Evolutionary conservation across 2,113 vertebrate genomes (phyloP), one percentile per base, ranked within the genome.

Genomic region (Xiphorhynchus elegans): DNA sequence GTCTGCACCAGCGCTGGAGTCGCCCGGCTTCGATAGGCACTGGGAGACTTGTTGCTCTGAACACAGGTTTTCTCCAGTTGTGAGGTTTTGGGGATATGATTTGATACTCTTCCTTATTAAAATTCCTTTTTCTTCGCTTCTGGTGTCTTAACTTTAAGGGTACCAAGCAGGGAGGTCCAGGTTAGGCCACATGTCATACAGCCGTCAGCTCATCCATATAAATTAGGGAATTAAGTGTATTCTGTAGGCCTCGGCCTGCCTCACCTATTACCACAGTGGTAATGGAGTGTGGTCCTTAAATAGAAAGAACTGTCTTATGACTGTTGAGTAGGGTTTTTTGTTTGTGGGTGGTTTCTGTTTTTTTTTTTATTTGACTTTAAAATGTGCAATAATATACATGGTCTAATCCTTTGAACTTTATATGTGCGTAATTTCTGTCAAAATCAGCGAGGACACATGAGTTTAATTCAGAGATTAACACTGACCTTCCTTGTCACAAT

Each of bases 1-100:
- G 69, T 16, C 73, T 58, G 79, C 91, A 52, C 79, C 16, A 44
- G 80, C 91, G 62, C 83, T 12, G 46, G 83, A 89, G 87, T 74
- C 89, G 75, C 73, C 39, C 33, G 78, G 81, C 72, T 90, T 53
- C 53, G 17, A 17, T 56, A 28, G 52, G 55, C 31, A 3, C 33
- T 1, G 1, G 44, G 53, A 33, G 74, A 97, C 91, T 96, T 96
- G 93, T 92, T 96, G 95, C 93, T 92, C 47, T 68, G 33, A 82
- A 74, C 56, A 25, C 56, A 21, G 17, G 79, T 80, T 87, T 84
- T 60, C 55, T 62, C n/a, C 26, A 49, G 23, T 82, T 47, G 39
- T 0, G 26, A 79, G 46, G 31, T 78, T 58, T 18, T 49, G 3
- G 29, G 29, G 18, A 74, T 78, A 53, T 9, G 6, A 24, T 37